A percentile compares a stretch with the other conserved stretches of the same genome.
Conservation (phyloP, 2,113 vertebrate genomes). For the Ptychochromis oligacanthus region DNA sequence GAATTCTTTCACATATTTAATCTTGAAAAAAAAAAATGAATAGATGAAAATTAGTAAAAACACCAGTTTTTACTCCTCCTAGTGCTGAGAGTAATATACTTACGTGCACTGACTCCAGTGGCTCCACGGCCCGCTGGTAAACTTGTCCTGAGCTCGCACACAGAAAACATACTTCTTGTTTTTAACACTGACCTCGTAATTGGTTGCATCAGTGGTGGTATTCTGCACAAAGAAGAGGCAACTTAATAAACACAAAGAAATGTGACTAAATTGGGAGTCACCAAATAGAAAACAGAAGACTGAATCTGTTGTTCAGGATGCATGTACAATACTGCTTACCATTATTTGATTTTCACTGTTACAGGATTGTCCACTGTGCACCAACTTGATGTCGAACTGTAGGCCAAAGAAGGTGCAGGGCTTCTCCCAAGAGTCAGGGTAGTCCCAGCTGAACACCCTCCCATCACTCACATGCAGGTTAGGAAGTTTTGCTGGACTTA, state of each 20-base stretch:
- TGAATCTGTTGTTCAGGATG: neutral
- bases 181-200: conserved; percentile 12
- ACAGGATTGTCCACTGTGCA: conserved; percentile 49
- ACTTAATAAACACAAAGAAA: neutral
- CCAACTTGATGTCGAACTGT: conserved; percentile 73
- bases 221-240: neutral
- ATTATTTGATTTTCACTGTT: neutral
- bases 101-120: conserved; percentile 71
- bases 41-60: neutral
- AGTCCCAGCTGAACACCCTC: conserved; percentile 64
- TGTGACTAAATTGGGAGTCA: neutral
- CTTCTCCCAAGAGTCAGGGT: conserved; percentile 73
- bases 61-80: too few relatives aligned
- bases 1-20: neutral
- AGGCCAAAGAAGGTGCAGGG: conserved; percentile 73
- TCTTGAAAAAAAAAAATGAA: neutral
- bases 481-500: conserved; percentile 65
- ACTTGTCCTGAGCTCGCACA: conserved; percentile 72
- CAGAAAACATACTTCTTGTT: conserved; percentile 68
- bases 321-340: conserved; percentile 6
- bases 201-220: neutral
- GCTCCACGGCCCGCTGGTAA: conserved; percentile 62
- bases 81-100: conserved; percentile 44
- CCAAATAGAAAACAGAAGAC: neutral
- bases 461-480: conserved; percentile 13